phyloP scores from a whole-genome alignment of 1,140 invertebrate genomes.

The Carposina sasakii region DNA sequence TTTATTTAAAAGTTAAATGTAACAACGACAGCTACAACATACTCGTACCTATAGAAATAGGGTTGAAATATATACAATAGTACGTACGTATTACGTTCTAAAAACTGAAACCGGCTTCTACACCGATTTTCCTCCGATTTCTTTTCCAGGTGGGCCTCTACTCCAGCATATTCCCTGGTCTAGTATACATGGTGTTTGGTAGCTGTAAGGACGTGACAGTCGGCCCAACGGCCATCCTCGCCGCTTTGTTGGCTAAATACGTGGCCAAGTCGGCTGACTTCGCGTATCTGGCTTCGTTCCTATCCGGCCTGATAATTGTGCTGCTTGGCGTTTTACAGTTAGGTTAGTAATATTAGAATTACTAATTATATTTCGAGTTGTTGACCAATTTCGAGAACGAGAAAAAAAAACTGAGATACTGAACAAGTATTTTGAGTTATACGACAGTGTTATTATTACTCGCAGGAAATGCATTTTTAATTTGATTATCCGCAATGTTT shows the following conservation, averaged over 20 bases:
- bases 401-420: not conserved
- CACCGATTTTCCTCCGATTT: too few species aligned
- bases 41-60: too few species aligned
- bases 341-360: constrained; percentile 73
- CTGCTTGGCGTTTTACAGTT: constrained; percentile 86
- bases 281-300: constrained; percentile 85
- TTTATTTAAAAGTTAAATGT: too few species aligned
- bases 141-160: constrained; percentile 84
- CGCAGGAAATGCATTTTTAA: too few species aligned
- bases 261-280: constrained; percentile 79
- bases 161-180: constrained; percentile 89
- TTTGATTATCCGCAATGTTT: too few species aligned
- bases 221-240: constrained; percentile 86
- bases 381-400: not conserved
- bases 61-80: too few species aligned
- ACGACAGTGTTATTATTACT: too few species aligned
- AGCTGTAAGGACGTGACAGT: constrained; percentile 91
- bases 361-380: not conserved
- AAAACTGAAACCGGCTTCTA: too few species aligned
- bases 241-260: constrained; percentile 82
- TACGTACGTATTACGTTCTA: too few species aligned
- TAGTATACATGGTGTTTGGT: constrained; percentile 89
- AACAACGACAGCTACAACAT: too few species aligned
- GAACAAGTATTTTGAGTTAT: too few species aligned
- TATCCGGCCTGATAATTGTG: constrained; percentile 86